Evolutionary conservation across 2,888 invertebrate genomes (phyloP).

Genomic region (Prosopocoilus inquinatus): DNA sequence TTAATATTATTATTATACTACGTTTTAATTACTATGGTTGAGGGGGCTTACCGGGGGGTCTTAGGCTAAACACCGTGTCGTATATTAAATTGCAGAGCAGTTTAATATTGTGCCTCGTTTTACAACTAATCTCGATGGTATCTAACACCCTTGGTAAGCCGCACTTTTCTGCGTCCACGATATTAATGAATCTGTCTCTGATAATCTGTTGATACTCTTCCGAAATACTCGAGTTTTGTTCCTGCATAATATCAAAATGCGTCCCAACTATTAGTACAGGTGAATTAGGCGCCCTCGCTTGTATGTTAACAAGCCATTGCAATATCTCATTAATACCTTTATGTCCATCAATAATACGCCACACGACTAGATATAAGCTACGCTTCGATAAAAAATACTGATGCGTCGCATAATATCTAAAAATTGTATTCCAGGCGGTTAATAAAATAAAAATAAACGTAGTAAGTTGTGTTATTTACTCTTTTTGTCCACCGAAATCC

Average conservation of each 20-base stretch:
- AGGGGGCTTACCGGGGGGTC: slow-evolving; percentile 69
- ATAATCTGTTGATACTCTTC: slow-evolving; percentile 88
- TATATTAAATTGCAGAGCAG: slow-evolving; percentile 89
- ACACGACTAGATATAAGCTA: slow-evolving; percentile 91
- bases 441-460: too few species aligned
- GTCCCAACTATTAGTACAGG: slow-evolving; percentile 96
- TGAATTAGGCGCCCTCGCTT: slow-evolving; percentile 91
- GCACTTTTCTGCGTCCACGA: slow-evolving; percentile 93
- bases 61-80: slow-evolving; percentile 87
- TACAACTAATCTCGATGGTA: slow-evolving; percentile 88
- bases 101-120: slow-evolving; percentile 85
- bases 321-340: slow-evolving; percentile 86
- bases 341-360: slow-evolving; percentile 91
- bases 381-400: slow-evolving; percentile 96
- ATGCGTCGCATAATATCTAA: slow-evolving; percentile 93
- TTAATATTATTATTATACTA: not conserved
- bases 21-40: not conserved
- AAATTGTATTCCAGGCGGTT: not conserved
- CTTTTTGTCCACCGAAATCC: slow-evolving; percentile 98
- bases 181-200: slow-evolving; percentile 83
- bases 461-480: slow-evolving; percentile 60
- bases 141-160: slow-evolving; percentile 92
- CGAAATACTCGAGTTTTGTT: slow-evolving; percentile 58
- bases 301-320: slow-evolving; percentile 95
- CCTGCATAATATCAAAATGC: slow-evolving; percentile 84